A percentile compares a stretch with the other conserved stretches of the same genome.
Evolutionary conservation across 1,140 invertebrate genomes (phyloP).

Genomic region (Diprion similis): DNA sequence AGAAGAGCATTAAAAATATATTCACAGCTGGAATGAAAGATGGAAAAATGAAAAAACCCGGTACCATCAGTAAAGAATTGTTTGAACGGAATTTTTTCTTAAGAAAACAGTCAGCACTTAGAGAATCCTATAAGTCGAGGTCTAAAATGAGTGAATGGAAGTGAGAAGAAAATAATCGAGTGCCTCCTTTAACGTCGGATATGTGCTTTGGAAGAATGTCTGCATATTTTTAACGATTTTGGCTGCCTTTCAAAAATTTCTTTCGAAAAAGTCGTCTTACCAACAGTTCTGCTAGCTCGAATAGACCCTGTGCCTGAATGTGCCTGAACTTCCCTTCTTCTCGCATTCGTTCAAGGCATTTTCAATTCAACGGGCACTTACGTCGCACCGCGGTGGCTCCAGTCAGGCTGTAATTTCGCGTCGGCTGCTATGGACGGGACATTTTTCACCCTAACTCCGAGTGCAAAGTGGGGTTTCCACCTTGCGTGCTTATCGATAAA

Average conservation of each 20-base stretch:
- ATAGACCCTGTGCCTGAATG: not conserved
- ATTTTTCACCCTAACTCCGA: not conserved
- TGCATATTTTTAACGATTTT: not conserved
- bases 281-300: not conserved
- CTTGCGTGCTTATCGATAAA: not conserved
- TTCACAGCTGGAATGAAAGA: too few relatives aligned
- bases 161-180: too few relatives aligned
- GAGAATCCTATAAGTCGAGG: too few relatives aligned
- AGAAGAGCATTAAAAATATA: too few relatives aligned
- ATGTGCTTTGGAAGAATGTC: too few relatives aligned
- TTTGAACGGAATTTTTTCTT: too few relatives aligned
- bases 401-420: too few relatives aligned
- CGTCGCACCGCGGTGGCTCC: not conserved
- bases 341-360: not conserved
- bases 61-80: too few relatives aligned
- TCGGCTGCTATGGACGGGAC: conserved; percentile 3
- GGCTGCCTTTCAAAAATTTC: not conserved
- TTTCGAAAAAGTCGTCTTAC: not conserved
- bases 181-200: too few relatives aligned
- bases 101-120: too few relatives aligned
- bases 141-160: too few relatives aligned
- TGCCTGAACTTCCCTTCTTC: not conserved
- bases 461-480: not conserved
- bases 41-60: too few relatives aligned
- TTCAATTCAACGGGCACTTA: not conserved